These are phyloP conservation scores for Eutrigla gurnardus DNA, from an alignment of 2,797 vertebrate genomes.

Conservation along the genomic window DNA sequence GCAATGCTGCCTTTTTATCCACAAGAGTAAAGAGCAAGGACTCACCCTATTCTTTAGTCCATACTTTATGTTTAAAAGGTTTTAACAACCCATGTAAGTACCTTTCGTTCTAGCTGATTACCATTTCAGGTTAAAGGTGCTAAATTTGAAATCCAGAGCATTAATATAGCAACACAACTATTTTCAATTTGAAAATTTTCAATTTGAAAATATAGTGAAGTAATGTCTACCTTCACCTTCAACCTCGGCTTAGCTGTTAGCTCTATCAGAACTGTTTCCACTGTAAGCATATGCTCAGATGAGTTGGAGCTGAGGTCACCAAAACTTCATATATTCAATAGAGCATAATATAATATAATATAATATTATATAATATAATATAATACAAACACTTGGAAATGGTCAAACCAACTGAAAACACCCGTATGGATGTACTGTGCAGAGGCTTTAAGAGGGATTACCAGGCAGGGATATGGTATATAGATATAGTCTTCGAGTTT, in stretches of 20 bases:
- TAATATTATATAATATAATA: no score
- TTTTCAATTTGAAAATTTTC: neutral
- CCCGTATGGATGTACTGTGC: neutral
- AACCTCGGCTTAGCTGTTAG: no score
- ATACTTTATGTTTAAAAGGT: neutral
- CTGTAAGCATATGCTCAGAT: neutral
- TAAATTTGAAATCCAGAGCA: neutral
- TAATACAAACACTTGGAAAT: slow-evolving; percentile 17
- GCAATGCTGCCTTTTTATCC: neutral
- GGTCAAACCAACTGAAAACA: slow-evolving; percentile 15
- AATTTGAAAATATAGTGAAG: neutral
- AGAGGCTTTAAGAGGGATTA: neutral
- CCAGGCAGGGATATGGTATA: neutral
- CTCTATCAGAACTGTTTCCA: neutral
- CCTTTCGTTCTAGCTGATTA: neutral
- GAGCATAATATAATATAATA: neutral
- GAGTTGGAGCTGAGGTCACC: neutral
- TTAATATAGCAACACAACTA: neutral
- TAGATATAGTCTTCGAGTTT: neutral
- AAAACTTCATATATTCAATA: neutral
- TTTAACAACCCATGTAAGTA: neutral
- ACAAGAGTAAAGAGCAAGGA: neutral
- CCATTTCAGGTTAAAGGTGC: neutral
- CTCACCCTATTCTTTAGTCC: neutral
- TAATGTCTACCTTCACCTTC: neutral